Evolutionary conservation across 2,113 vertebrate species (phyloP).

Genomic region (Delphinus delphis): DNA sequence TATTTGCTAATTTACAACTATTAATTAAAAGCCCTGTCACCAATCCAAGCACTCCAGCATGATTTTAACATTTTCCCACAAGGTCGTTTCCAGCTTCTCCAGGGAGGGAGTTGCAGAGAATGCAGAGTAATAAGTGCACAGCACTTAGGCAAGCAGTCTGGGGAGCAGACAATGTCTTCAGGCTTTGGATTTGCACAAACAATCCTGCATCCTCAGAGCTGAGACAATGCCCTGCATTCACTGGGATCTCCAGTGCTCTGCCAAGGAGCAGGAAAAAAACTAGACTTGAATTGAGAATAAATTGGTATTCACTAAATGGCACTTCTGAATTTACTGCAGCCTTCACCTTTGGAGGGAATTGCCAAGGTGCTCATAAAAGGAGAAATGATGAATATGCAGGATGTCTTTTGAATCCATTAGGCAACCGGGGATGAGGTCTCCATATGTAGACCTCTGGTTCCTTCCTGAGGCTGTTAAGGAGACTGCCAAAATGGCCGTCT

Average conservation of each 20-base stretch:
- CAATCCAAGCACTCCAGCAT: constrained; percentile 69
- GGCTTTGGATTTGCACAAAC: constrained; percentile 83
- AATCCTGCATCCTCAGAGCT: constrained; percentile 74
- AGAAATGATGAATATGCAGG: constrained; percentile 90
- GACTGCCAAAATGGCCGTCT: constrained; percentile 84
- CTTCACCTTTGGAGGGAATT: constrained; percentile 85
- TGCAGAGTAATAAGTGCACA: constrained; percentile 70
- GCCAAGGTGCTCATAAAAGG: constrained; percentile 90
- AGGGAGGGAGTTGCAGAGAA: constrained; percentile 73
- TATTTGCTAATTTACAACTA: constrained; percentile 79
- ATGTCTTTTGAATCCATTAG: constrained; percentile 89
- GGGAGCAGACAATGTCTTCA: constrained; percentile 68
- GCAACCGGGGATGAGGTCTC: constrained; percentile 87
- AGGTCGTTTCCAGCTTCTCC: constrained; percentile 79
- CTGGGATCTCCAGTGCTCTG: constrained; percentile 77
- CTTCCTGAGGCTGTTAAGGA: constrained; percentile 79
- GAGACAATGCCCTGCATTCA: constrained; percentile 88
- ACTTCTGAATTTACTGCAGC: constrained; percentile 88
- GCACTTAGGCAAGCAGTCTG: constrained; percentile 70
- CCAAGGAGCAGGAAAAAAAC: constrained; percentile 59
- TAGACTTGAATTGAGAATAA: constrained; percentile 83
- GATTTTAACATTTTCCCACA: constrained; percentile 80
- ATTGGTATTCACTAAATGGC: constrained; percentile 86
- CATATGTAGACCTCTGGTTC: constrained; percentile 82
- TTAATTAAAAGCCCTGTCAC: constrained; percentile 77